Conservation (phyloP, 2,113 vertebrate genomes). For the Parotia lawesii region DNA sequence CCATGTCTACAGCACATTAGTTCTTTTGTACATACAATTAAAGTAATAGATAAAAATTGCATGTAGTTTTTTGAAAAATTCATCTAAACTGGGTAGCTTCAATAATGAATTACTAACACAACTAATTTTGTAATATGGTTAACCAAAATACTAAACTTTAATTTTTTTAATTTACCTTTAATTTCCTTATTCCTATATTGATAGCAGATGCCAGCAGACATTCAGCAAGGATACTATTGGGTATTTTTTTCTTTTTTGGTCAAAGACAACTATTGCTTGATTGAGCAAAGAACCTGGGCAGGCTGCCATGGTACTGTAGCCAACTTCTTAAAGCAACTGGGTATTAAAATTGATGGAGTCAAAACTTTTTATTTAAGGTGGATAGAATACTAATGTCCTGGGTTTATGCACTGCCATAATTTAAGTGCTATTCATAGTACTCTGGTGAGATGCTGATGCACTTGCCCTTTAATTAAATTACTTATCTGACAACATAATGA, state of each 20-base stretch:
- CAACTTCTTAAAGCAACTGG: conserved; percentile 66
- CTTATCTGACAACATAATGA: neutral
- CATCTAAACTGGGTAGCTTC: neutral
- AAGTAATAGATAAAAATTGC: neutral
- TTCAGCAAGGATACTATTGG: conserved; percentile 57
- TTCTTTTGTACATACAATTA: neutral
- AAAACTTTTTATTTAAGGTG: conserved; percentile 67
- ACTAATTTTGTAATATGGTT: neutral
- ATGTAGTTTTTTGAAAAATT: neutral
- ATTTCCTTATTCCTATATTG: conserved; percentile 37
- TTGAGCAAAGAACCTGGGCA: conserved; percentile 64
- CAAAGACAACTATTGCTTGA: conserved; percentile 65
- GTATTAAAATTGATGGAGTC: conserved; percentile 70
- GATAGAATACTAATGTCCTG: conserved; percentile 61
- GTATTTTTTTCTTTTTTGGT: conserved; percentile 51
- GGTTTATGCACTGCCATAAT: conserved; percentile 36
- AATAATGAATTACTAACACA: neutral
- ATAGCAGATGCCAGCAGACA: conserved; percentile 51
- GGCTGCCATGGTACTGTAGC: conserved; percentile 65
- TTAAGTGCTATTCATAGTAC: conserved; percentile 38
- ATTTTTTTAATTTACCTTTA: neutral
- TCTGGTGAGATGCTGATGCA: neutral
- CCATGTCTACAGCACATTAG: neutral
- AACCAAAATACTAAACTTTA: conserved; percentile 37
- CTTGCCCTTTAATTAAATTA: conserved; percentile 37